Base-by-base conservation (phyloP, 2,888 invertebrate species). In the Diaperis boleti region DNA sequence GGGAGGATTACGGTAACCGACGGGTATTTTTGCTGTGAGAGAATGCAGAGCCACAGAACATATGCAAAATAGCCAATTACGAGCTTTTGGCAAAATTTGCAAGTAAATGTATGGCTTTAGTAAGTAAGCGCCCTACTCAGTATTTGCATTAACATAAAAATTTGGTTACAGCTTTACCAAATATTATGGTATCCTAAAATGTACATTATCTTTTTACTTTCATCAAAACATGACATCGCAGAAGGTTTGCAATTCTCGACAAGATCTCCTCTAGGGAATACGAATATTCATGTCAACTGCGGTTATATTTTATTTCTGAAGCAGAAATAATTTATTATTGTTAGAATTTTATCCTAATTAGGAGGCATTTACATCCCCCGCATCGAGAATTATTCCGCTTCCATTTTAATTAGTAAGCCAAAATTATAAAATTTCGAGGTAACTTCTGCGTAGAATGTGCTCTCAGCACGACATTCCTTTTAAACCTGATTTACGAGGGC, bases 11-110 rank as follows among this genome's bases (percentile, higher is more conserved):
- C 17, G 4, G 6, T 14, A 13, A 11, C 8, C 26, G 15, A 10
- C 37, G 18, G 20, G 35, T 26, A 50, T 42, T 55, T 55, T 55
- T 55, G 44, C 33, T 42, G 35, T 47, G 14, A 3, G 47, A 3
- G 5, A 14, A 35, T 37, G 50, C 20, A 15, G n/a, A n/a, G n/a
- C 10, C 17, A 20, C 15, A 20, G 50, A 35, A 50, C 42, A 22
- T 44, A 55, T 44, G 42, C 55, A 55, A 55, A 54, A 44, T 44
- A 44, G 42, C 44, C 55, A 42, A 55, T 55, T 44, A 55, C 13
- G 55, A 15, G 44, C 55, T 31, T 55, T 55, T 55, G 44, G 31
- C 31, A 15, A 42, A 55, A 55, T 55, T 55, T 55, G 55, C 55
- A 55, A 55, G 55, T 55, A 55, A 55, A 55, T 55, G 52, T 20